phyloP scores from a whole-genome alignment of 2,888 invertebrate species.

The Diarsia dahlii region DNA sequence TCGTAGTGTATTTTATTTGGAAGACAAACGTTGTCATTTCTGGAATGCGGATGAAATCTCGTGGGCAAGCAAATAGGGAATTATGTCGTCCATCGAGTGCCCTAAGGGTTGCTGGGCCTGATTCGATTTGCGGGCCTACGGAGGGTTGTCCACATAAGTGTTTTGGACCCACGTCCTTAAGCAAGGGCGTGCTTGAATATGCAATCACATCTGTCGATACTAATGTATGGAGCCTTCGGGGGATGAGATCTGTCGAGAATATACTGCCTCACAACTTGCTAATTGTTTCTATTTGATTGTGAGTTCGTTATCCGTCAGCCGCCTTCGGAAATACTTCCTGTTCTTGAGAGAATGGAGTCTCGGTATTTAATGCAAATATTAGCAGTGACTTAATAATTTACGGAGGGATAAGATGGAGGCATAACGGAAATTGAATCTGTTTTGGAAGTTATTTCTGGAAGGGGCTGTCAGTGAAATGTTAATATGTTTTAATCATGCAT shows the following conservation, averaged over 20 bases:
- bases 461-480: slow-evolving; percentile 23
- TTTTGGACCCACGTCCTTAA: slow-evolving; percentile 69
- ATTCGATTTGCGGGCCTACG: slow-evolving; percentile 73
- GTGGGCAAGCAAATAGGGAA: slow-evolving; percentile 68
- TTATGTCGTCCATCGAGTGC: slow-evolving; percentile 68
- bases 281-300: slow-evolving; percentile 52
- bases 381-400: slow-evolving; percentile 36
- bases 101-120: slow-evolving; percentile 63
- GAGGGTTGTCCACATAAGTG: slow-evolving; percentile 73
- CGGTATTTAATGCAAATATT: slow-evolving; percentile 48
- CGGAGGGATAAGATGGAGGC: slow-evolving; percentile 4
- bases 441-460: slow-evolving; percentile 35
- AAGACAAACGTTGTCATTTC: slow-evolving; percentile 58
- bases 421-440: slow-evolving; percentile 45
- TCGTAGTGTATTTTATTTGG: slow-evolving; percentile 49
- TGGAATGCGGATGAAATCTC: slow-evolving; percentile 58
- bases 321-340: slow-evolving; percentile 29
- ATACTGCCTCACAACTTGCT: slow-evolving; percentile 32
- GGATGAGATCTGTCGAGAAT: slow-evolving; percentile 36
- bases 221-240: slow-evolving; percentile 57
- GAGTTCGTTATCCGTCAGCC: slow-evolving; percentile 31
- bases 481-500: slow-evolving; percentile 20
- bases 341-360: slow-evolving; percentile 6
- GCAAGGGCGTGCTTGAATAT: slow-evolving; percentile 72
- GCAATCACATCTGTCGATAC: slow-evolving; percentile 71